These are phyloP conservation scores for Elysia crispata DNA, from an alignment of 2,888 invertebrate species.

Conservation along the genomic window DNA sequence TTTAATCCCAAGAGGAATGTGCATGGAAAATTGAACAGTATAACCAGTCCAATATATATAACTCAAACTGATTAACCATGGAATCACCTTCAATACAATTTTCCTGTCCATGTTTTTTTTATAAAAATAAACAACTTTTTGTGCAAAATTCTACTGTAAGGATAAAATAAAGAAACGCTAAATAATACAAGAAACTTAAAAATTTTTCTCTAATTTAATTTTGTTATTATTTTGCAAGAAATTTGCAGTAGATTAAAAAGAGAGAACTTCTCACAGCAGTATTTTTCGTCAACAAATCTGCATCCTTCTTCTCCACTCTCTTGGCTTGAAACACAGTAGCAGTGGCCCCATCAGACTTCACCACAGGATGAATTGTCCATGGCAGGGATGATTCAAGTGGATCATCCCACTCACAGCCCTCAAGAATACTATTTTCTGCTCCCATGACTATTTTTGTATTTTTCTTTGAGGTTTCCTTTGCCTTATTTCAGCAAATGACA, in stretches of 20 bases:
- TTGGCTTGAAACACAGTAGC: slow-evolving; percentile 58
- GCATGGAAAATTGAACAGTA: not conserved
- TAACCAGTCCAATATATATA: not conserved
- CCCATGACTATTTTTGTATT: slow-evolving; percentile 56
- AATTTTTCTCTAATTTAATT: no score
- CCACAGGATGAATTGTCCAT: slow-evolving; percentile 51
- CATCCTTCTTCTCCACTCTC: slow-evolving; percentile 56
- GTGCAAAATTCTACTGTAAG: no score
- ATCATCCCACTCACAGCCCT: slow-evolving; percentile 62
- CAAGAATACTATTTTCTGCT: slow-evolving; percentile 64
- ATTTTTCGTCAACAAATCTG: slow-evolving; percentile 53
- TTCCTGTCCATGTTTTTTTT: no score
- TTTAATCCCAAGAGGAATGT: no score
- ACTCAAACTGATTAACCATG: not conserved
- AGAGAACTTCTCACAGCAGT: slow-evolving; percentile 54
- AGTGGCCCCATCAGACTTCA: slow-evolving; percentile 53
- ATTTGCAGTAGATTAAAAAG: no score
- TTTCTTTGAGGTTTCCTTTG: no score
- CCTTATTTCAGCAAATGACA: no score
- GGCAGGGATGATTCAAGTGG: slow-evolving; percentile 50
- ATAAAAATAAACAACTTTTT: no score
- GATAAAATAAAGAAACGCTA: no score
- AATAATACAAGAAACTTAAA: no score
- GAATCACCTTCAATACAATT: no score
- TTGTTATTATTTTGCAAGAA: no score